Conservation (phyloP, 2,113 vertebrate species). For the Pimephales promelas region DNA sequence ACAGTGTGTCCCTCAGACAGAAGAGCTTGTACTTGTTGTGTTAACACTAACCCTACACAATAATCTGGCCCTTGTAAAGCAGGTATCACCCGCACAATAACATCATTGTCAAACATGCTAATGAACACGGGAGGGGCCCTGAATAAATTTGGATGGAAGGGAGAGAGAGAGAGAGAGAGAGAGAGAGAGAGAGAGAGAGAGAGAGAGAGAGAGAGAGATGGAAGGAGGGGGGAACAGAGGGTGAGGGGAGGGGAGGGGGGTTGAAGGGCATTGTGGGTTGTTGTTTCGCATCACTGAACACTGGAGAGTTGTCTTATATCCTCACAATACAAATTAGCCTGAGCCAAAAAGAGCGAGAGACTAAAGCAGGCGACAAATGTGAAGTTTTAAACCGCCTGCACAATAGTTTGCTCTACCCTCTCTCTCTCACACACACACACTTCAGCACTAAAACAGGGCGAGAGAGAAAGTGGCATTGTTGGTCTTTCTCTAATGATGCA, state of each 20-base stretch:
- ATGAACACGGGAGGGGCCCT: constrained; percentile 79
- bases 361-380: constrained; percentile 83
- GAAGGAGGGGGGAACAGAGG: constrained; percentile 54
- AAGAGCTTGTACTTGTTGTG: constrained; percentile 81
- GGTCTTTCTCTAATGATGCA: constrained; percentile 94
- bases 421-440: constrained; percentile 56
- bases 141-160: constrained; percentile 83
- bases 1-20: constrained; percentile 80
- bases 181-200: constrained; percentile 15
- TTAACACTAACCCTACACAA: constrained; percentile 82
- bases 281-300: constrained; percentile 79
- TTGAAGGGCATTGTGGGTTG: constrained; percentile 66
- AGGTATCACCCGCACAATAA: constrained; percentile 86
- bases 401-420: constrained; percentile 83
- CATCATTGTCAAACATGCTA: constrained; percentile 83
- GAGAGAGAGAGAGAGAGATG: constrained; percentile 39
- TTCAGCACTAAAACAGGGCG: constrained; percentile 56
- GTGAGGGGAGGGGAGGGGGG: constrained; percentile 53
- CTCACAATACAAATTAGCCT: constrained; percentile 92
- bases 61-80: constrained; percentile 91
- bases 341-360: constrained; percentile 73
- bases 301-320: constrained; percentile 86
- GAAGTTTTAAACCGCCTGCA: constrained; percentile 85
- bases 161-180: constrained; percentile 34
- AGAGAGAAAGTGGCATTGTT: constrained; percentile 80